A percentile compares a stretch with the other conserved stretches of the same genome.
Evolutionary conservation across 2,113 vertebrate species (phyloP).

Genomic region (Alligator mississippiensis): DNA sequence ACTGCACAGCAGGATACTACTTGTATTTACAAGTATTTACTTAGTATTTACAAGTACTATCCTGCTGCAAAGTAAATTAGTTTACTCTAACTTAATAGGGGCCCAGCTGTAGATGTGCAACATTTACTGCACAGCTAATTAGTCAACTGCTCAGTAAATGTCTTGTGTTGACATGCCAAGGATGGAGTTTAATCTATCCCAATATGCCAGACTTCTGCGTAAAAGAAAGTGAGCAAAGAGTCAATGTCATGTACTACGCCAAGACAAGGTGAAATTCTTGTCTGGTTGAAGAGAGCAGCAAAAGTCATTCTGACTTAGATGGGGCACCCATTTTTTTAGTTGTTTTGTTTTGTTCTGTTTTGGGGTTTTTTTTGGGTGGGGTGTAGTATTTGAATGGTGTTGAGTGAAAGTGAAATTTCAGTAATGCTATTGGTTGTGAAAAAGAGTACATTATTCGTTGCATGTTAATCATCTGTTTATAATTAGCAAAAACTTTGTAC

Average conservation of each 20-base stretch:
- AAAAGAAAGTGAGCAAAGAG: not conserved
- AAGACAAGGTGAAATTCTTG: not conserved
- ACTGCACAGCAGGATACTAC: too few species aligned
- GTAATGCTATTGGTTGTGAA: not conserved
- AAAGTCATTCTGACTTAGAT: not conserved
- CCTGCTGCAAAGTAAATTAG: too few species aligned
- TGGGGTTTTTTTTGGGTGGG: too few species aligned
- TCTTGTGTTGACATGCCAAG: too few species aligned
- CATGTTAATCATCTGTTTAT: not conserved
- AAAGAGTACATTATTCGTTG: not conserved
- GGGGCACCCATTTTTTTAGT: not conserved
- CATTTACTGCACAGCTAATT: too few species aligned
- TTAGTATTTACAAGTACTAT: too few species aligned
- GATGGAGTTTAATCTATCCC: not conserved
- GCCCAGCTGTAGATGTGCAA: too few species aligned
- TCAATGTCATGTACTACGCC: fast-evolving
- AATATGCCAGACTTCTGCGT: not conserved
- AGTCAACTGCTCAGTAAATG: too few species aligned
- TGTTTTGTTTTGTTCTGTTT: too few species aligned
- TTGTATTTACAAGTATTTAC: too few species aligned
- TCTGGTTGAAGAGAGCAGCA: slow-evolving; percentile 7
- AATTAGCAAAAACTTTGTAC: not conserved
- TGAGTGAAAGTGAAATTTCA: not conserved
- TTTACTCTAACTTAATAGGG: too few species aligned
- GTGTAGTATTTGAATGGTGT: not conserved